phyloP scores from a whole-genome alignment of 1,140 invertebrate genomes.

The Orussus abietinus region DNA sequence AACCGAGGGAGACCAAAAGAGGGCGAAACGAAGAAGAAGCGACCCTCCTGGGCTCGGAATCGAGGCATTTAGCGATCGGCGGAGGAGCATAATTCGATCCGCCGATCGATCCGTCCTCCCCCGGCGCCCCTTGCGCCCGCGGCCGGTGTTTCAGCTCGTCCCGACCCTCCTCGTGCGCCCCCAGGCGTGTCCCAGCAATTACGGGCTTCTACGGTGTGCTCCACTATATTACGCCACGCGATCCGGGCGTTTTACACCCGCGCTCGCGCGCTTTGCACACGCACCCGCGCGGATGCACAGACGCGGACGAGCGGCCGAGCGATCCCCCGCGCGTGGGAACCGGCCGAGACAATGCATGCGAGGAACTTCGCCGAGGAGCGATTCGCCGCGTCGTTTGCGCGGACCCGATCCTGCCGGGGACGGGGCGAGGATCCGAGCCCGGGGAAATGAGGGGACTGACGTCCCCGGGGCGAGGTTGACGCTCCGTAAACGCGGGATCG shows the following conservation, averaged over 20 bases:
- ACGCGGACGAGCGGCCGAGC: no score
- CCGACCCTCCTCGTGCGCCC: background rate
- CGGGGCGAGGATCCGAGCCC: background rate
- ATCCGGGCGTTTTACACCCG: background rate
- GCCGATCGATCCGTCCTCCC: background rate
- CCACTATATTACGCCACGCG: background rate
- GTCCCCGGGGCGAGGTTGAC: no score
- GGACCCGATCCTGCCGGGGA: background rate
- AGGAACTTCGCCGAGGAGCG: background rate
- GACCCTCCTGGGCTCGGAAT: background rate
- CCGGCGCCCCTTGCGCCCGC: background rate
- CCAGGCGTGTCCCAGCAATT: conserved; percentile 1
- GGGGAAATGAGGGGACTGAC: no score
- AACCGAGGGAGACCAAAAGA: conserved; percentile 5
- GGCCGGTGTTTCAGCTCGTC: background rate
- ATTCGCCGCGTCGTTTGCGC: background rate
- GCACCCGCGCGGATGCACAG: no score
- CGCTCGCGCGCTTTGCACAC: no score
- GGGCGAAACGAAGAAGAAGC: conserved; percentile 6
- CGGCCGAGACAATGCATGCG: background rate
- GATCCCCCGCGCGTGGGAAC: background rate
- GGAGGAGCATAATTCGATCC: background rate
- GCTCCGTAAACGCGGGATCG: no score
- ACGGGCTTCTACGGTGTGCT: no score
- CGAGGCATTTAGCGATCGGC: background rate